phyloP scores from a whole-genome alignment of 2,888 invertebrate species.

The Drepana falcataria region DNA sequence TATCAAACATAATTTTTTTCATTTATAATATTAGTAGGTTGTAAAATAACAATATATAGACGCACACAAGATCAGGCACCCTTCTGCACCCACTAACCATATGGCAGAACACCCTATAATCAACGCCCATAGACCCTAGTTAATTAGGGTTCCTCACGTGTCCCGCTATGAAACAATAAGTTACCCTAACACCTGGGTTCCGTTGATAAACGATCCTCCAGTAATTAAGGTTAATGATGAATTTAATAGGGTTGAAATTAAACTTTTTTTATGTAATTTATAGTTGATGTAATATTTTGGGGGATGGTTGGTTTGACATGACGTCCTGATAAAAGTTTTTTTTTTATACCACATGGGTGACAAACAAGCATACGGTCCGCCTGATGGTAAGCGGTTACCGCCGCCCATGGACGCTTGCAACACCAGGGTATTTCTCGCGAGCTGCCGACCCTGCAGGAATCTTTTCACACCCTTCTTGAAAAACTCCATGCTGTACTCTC shows the following conservation, averaged over 20 bases:
- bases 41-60: too few species aligned
- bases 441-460: too few species aligned
- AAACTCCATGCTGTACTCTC: too few species aligned
- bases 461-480: too few species aligned
- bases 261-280: neutral
- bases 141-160: conserved; percentile 44
- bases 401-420: too few species aligned
- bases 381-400: too few species aligned
- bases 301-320: neutral
- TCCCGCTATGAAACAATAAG: conserved; percentile 38
- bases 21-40: too few species aligned
- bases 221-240: conserved; percentile 48
- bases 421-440: too few species aligned
- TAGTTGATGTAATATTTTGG: neutral
- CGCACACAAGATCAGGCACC: too few species aligned
- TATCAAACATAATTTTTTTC: too few species aligned
- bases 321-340: too few species aligned
- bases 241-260: neutral
- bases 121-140: conserved; percentile 10
- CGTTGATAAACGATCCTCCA: conserved; percentile 43
- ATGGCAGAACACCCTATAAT: neutral
- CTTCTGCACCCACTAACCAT: neutral
- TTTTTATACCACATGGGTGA: neutral
- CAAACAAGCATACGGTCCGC: neutral
- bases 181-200: conserved; percentile 45